These are phyloP conservation scores for Cacatua alba DNA, from an alignment of 2,113 vertebrate species.

Conservation along the genomic window DNA sequence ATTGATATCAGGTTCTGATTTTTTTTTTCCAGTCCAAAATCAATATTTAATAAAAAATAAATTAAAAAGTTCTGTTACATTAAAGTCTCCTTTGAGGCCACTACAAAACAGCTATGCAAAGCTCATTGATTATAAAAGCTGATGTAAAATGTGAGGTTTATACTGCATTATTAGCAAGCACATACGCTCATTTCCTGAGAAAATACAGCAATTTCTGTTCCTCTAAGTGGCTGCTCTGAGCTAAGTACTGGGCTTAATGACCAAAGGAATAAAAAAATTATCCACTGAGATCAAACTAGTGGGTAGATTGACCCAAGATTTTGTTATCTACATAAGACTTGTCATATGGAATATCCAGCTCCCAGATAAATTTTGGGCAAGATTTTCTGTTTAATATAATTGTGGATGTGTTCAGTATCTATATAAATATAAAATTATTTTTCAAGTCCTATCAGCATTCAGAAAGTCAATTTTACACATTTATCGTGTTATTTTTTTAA, in stretches of 20 bases:
- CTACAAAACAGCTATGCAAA: neutral
- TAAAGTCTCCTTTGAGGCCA: neutral
- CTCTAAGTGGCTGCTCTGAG: neutral
- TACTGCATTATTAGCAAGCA: neutral
- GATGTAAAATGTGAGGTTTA: neutral
- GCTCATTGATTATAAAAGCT: neutral
- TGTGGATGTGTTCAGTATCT: neutral
- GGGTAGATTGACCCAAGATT: neutral
- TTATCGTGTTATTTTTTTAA: neutral
- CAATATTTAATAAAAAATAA: neutral
- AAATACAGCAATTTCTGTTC: neutral
- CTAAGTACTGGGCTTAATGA: neutral
- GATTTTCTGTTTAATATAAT: neutral
- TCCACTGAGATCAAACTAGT: neutral
- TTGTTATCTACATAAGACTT: neutral
- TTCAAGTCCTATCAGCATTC: neutral
- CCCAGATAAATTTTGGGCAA: neutral
- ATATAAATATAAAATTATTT: neutral
- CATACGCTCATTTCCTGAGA: neutral
- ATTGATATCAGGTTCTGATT: neutral
- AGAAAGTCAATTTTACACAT: neutral
- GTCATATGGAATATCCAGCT: neutral
- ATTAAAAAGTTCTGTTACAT: neutral
- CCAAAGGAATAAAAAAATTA: neutral
- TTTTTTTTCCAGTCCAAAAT: neutral